Conservation (phyloP, 2,888 invertebrate genomes). For the Cetonia aurata region DNA sequence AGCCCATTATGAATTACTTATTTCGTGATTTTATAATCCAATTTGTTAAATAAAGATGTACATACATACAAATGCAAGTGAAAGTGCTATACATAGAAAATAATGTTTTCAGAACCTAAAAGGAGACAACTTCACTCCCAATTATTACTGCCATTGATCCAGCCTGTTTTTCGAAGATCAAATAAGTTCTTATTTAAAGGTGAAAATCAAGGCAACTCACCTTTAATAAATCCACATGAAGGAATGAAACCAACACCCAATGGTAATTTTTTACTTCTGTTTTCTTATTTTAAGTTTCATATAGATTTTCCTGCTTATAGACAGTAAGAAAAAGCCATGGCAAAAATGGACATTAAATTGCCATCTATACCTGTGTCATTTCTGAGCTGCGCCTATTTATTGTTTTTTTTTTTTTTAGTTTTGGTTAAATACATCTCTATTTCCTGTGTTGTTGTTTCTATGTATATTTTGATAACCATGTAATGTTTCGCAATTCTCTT, state of each 20-base stretch:
- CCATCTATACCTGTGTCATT: slow-evolving; percentile 27
- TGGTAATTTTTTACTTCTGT: slow-evolving; percentile 54
- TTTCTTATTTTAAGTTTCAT: slow-evolving; percentile 36
- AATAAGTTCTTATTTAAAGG: slow-evolving; percentile 74
- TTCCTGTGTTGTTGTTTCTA: slow-evolving; percentile 11
- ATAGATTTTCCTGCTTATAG: slow-evolving; percentile 46
- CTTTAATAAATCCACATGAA: slow-evolving; percentile 82
- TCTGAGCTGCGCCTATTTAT: slow-evolving; percentile 30
- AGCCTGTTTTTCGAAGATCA: slow-evolving; percentile 81
- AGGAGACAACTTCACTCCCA: slow-evolving; percentile 79
- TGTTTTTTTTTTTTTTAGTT: slow-evolving; percentile 23
- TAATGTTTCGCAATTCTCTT: neutral
- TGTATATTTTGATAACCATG: neutral
- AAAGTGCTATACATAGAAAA: neutral
- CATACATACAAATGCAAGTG: too few species aligned
- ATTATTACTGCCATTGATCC: slow-evolving; percentile 75
- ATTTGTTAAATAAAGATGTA: neutral
- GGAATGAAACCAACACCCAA: slow-evolving; percentile 63
- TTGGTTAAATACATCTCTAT: slow-evolving; percentile 19
- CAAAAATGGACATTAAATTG: slow-evolving; percentile 43
- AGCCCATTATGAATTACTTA: slow-evolving; percentile 14
- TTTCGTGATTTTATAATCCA: neutral
- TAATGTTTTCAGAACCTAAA: slow-evolving; percentile 70
- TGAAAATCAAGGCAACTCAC: slow-evolving; percentile 65
- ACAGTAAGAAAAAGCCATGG: slow-evolving; percentile 42